These are phyloP conservation scores for Catajapyx aquilonaris DNA, from an alignment of 1,140 invertebrate species.

Conservation along the genomic window DNA sequence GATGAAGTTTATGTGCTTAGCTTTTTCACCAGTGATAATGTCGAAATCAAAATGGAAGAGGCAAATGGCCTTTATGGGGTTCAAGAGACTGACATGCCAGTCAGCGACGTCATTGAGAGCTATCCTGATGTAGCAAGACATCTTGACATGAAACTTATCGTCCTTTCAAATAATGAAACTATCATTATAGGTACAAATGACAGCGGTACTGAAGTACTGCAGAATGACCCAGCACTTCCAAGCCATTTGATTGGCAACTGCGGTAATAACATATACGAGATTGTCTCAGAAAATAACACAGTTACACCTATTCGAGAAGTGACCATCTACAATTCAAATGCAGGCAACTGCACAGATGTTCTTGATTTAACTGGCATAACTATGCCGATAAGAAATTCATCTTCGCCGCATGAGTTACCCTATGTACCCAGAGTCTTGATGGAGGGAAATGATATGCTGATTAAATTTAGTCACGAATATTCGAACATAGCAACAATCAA, in stretches of 20 bases:
- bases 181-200: neutral
- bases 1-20: neutral
- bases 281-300: neutral
- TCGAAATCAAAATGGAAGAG: neutral
- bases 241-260: neutral
- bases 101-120: neutral
- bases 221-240: neutral
- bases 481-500: neutral
- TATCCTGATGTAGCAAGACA: neutral
- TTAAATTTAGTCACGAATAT: neutral
- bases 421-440: neutral
- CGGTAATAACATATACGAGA: neutral
- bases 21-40: neutral
- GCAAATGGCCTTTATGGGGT: neutral
- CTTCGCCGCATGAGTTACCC: neutral
- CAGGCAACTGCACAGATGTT: neutral
- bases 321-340: neutral
- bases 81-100: neutral
- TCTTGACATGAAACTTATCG: neutral
- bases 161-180: neutral
- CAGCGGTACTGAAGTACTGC: neutral
- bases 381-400: neutral
- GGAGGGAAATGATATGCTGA: neutral
- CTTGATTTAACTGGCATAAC: neutral
- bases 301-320: neutral